These are phyloP conservation scores for Cecidostiba fungosa DNA, from an alignment of 2,888 invertebrate species.

Conservation along the genomic window DNA sequence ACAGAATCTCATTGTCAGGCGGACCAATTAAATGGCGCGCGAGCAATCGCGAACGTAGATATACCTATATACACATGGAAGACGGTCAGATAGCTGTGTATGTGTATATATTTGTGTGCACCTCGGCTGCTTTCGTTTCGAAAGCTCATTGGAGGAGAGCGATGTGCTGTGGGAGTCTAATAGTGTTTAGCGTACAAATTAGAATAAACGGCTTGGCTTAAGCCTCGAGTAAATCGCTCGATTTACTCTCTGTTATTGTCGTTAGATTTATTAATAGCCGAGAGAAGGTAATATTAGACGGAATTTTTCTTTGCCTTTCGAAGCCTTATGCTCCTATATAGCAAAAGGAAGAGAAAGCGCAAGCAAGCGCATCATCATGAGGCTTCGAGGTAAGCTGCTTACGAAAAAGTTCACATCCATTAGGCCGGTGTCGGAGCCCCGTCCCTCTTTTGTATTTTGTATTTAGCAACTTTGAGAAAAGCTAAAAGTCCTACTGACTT, in stretches of 20 bases:
- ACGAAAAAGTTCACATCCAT: slow-evolving; percentile 3
- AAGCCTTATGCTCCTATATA: not conserved
- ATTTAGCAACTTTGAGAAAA: not conserved
- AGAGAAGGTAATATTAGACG: not conserved
- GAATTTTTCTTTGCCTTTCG: not conserved
- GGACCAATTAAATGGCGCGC: slow-evolving; percentile 46
- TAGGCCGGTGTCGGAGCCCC: too few relatives aligned
- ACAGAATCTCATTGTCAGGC: slow-evolving; percentile 48
- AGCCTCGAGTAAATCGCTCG: not conserved
- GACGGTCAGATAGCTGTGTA: not conserved
- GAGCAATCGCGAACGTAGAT: slow-evolving; percentile 31
- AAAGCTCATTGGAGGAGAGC: not conserved
- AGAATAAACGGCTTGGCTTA: slow-evolving; percentile 13
- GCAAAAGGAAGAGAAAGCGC: too few relatives aligned
- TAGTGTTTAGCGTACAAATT: slow-evolving; percentile 6
- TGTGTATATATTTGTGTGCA: not conserved
- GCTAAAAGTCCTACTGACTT: not conserved
- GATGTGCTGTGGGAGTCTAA: not conserved
- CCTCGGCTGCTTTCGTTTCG: not conserved
- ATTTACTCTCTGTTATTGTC: not conserved
- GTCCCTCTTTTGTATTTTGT: too few relatives aligned
- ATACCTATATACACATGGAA: too few relatives aligned
- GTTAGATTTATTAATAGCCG: not conserved
- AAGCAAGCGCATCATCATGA: not conserved
- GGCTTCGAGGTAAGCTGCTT: not conserved